These are phyloP conservation scores for Fundulus diaphanus DNA, from an alignment of 2,797 vertebrate species.

Conservation along the genomic window DNA sequence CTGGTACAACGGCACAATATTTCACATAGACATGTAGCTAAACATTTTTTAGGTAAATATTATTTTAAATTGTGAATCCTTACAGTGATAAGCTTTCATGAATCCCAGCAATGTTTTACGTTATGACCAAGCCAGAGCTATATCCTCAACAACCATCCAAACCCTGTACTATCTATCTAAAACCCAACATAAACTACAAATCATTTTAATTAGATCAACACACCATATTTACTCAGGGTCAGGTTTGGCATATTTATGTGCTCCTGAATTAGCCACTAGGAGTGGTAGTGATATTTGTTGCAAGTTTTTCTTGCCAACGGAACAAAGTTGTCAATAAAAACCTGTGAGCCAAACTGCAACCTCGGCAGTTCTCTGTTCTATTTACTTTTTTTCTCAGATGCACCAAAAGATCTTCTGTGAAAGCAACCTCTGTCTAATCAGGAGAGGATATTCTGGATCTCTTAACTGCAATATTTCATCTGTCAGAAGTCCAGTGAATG, in stretches of 20 bases:
- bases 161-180: background rate
- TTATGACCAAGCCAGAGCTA: background rate
- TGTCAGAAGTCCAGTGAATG: conserved; percentile 32
- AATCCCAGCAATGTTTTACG: background rate
- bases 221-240: conserved; percentile 51
- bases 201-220: conserved; percentile 60
- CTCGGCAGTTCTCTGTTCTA: conserved; percentile 44
- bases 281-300: conserved; percentile 68
- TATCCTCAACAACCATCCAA: background rate
- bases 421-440: conserved; percentile 74
- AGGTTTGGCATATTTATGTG: conserved; percentile 34
- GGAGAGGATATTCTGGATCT: conserved; percentile 57
- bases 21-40: background rate
- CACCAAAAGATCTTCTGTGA: conserved; percentile 57
- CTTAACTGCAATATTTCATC: conserved; percentile 41
- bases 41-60: background rate
- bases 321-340: conserved; percentile 64
- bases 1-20: background rate
- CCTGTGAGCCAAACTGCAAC: conserved; percentile 15
- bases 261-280: conserved; percentile 51
- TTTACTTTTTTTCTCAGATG: conserved; percentile 53
- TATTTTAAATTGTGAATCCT: background rate
- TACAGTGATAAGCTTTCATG: background rate
- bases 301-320: conserved; percentile 53
- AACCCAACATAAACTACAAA: conserved; percentile 39